A percentile compares a stretch with the other conserved stretches of the same genome.
phyloP scores from a whole-genome alignment of 2,888 invertebrate genomes.

The Cataglyphis livida region DNA sequence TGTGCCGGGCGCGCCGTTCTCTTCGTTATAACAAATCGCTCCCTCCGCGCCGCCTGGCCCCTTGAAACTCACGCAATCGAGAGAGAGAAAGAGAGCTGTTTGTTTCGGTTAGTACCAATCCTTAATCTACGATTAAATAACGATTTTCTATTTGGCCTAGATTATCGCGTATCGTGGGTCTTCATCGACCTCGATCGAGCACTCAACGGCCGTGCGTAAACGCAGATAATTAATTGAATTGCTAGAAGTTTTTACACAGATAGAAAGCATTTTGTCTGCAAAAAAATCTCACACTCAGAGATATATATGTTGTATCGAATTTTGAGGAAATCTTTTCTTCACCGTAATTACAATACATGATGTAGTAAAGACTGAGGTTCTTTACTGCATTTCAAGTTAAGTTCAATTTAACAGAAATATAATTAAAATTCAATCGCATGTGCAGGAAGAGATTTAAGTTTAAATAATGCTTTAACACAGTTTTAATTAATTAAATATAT shows the following conservation, averaged over 20 bases:
- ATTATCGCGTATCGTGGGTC: conserved; percentile 70
- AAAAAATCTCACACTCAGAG: not conserved
- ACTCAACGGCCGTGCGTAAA: conserved; percentile 12
- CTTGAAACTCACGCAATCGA: conserved; percentile 70
- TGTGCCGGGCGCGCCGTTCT: conserved; percentile 71
- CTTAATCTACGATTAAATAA: conserved; percentile 77
- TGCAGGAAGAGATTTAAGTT: not conserved
- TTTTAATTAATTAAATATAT: conserved; percentile 6
- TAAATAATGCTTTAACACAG: conserved; percentile 11
- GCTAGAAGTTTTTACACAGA: conserved; percentile 8
- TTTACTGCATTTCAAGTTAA: not conserved
- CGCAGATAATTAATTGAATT: conserved; percentile 14
- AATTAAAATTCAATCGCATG: not conserved
- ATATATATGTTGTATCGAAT: not conserved
- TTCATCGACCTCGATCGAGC: conserved; percentile 62
- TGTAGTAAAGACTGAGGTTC: not conserved
- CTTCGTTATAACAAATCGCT: conserved; percentile 76
- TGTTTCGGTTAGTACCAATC: conserved; percentile 74
- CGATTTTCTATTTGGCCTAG: conserved; percentile 77
- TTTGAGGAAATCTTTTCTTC: not conserved
- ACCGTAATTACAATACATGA: not conserved
- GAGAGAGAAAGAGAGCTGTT: conserved; percentile 57
- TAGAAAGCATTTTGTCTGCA: not conserved
- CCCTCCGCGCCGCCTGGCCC: conserved; percentile 58
- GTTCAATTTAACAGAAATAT: not conserved